Evolutionary conservation across 2,888 invertebrate species (phyloP), one percentile per base, ranked within the genome.

Genomic region (Rotaria socialis): DNA sequence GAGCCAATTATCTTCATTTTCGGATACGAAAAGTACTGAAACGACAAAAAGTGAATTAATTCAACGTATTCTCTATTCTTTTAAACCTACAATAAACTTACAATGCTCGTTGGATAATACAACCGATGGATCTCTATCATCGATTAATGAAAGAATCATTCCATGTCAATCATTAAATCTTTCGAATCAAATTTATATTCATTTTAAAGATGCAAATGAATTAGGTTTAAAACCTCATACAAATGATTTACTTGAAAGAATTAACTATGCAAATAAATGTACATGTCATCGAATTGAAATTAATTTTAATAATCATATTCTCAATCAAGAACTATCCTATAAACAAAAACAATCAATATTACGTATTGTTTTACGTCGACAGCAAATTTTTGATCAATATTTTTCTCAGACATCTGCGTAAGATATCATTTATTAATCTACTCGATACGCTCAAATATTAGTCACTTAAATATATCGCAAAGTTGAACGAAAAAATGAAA

Each of bases 281-380:
- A 35, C 35, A 16, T 67, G 67, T 67, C 67, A 27, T 35, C 1
- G 27, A 19, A 67, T 67, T 2, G 35, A 67, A 27, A 67, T 67
- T 27, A 16, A 2, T 27, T 67, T 67, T 14, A 67, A 67, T 67
- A 35, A 67, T 67, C 16, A 35, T 16, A 27, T 11, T 67, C 67
- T 67, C 24, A 67, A 67, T 27, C 67, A 35, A 67, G 27, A 67
- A 27, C 19, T 67, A 67, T 67, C 67, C 19, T 67, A 67, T 35
- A 67, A 67, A 35, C 67, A 67, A 67, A 67, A 67, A 67, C 67
- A 27, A 67, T 67, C 67, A 5, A 67, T 67, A 35, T 67, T 67
- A 67, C 67, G 67, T 35, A 35, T 67, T 35, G 35, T 67, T 35
- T 35, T 67, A 27, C 67, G 67, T 67, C 67, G 35, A 19, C 67